Conservation (phyloP, 2,888 invertebrate species). For the Cataglyphis albicans region DNA sequence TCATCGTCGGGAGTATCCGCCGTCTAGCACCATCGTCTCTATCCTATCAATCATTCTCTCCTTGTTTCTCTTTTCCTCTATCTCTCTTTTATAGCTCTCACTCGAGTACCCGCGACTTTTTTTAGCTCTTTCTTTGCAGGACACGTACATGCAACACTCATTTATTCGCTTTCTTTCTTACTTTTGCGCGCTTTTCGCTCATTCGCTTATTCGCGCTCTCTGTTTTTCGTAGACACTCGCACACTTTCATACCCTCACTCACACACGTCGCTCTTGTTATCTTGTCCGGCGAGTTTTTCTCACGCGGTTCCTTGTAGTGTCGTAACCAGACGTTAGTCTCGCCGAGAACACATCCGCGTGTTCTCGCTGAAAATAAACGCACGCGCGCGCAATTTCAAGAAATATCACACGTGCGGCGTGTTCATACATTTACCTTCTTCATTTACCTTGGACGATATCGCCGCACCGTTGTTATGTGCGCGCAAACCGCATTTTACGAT, state of each 20-base stretch:
- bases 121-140: background rate
- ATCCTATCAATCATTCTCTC: constrained; percentile 18
- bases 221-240: background rate
- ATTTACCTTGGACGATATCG: constrained; percentile 48
- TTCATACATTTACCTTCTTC: constrained; percentile 40
- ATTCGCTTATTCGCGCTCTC: background rate
- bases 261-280: background rate
- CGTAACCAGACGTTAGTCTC: constrained; percentile 63
- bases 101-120: background rate
- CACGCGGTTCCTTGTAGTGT: constrained; percentile 36
- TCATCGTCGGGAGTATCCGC: constrained; percentile 43
- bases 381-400: constrained; percentile 52
- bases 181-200: constrained; percentile 2
- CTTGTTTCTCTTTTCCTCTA: constrained; percentile 23
- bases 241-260: background rate
- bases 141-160: background rate
- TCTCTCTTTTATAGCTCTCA: constrained; percentile 1
- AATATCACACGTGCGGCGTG: constrained; percentile 31
- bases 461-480: background rate
- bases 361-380: constrained; percentile 5
- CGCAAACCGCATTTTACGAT: background rate
- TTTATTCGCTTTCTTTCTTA: constrained; percentile 15
- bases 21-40: constrained; percentile 51
- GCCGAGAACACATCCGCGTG: constrained; percentile 52
- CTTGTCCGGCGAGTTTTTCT: constrained; percentile 12